Conservation (phyloP, 2,113 vertebrate genomes). For the Ciconia stormi region DNA sequence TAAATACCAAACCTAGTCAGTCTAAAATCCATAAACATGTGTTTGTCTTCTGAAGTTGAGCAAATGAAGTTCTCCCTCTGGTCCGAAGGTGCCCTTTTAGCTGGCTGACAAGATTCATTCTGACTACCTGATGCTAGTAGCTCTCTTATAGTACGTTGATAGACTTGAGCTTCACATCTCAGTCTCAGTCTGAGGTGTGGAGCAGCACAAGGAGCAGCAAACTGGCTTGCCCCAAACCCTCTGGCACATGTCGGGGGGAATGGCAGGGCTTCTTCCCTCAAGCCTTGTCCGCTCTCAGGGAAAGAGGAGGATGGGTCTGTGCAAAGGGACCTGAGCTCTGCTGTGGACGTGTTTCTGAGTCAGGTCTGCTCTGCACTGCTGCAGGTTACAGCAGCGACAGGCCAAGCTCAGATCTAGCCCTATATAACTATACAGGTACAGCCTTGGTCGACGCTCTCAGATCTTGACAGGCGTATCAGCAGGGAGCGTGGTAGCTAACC, state of each 20-base stretch:
- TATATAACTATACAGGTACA: not conserved
- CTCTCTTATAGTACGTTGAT: not conserved
- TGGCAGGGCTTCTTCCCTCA: not conserved
- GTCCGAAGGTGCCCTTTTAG: not conserved
- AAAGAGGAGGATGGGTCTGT: not conserved
- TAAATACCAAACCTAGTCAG: not conserved
- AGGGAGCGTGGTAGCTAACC: not conserved
- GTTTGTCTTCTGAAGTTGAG: not conserved
- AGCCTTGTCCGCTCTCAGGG: not conserved
- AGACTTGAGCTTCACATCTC: not conserved
- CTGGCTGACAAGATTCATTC: not conserved
- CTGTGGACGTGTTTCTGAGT: not conserved
- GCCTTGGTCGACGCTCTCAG: too few species aligned
- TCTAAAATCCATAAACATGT: not conserved
- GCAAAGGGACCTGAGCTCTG: not conserved
- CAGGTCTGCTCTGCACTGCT: not conserved
- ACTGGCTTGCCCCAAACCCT: not conserved
- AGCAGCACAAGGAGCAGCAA: not conserved
- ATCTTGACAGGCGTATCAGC: not conserved
- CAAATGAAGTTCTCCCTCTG: not conserved
- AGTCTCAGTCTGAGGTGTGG: not conserved
- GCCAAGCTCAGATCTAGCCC: not conserved
- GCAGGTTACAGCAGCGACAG: not conserved
- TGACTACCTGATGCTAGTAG: not conserved
- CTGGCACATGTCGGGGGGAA: fast-evolving